phyloP scores from a whole-genome alignment of 2,888 invertebrate species.

The Scrobipalpa costella region DNA sequence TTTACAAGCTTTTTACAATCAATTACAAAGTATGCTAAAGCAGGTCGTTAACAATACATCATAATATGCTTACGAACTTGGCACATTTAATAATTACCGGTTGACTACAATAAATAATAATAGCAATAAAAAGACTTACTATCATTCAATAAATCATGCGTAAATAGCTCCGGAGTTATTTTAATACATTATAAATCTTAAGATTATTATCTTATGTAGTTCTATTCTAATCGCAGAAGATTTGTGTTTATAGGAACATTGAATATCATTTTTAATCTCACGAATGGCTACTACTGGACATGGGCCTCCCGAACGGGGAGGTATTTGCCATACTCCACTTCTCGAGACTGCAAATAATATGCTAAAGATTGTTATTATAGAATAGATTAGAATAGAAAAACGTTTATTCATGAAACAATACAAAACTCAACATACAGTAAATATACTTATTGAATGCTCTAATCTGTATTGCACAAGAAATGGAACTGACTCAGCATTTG shows the following conservation, averaged over 20 bases:
- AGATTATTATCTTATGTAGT: constrained; percentile 12
- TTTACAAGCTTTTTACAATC: not conserved
- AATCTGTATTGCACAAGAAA: too few species aligned
- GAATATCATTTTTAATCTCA: not conserved
- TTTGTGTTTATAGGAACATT: not conserved
- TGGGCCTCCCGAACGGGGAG: too few species aligned
- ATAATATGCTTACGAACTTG: not conserved
- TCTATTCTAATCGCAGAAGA: constrained; percentile 5
- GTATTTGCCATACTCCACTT: too few species aligned
- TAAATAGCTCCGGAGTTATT: constrained; percentile 4
- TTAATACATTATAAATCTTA: constrained; percentile 5
- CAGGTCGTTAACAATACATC: not conserved
- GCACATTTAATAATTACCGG: constrained; percentile 3
- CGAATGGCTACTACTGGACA: too few species aligned
- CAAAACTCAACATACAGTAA: too few species aligned
- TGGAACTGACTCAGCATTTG: too few species aligned
- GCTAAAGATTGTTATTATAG: too few species aligned
- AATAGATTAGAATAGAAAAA: too few species aligned
- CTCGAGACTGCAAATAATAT: too few species aligned
- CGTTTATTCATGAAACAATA: too few species aligned
- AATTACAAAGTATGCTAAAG: not conserved
- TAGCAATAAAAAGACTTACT: constrained; percentile 7
- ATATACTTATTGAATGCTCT: too few species aligned
- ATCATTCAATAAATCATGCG: not conserved
- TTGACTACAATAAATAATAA: constrained; percentile 15